Evolutionary conservation across 2,888 invertebrate species (phyloP), one percentile per base, ranked within the genome.

Genomic region (Diarsia brunnea): DNA sequence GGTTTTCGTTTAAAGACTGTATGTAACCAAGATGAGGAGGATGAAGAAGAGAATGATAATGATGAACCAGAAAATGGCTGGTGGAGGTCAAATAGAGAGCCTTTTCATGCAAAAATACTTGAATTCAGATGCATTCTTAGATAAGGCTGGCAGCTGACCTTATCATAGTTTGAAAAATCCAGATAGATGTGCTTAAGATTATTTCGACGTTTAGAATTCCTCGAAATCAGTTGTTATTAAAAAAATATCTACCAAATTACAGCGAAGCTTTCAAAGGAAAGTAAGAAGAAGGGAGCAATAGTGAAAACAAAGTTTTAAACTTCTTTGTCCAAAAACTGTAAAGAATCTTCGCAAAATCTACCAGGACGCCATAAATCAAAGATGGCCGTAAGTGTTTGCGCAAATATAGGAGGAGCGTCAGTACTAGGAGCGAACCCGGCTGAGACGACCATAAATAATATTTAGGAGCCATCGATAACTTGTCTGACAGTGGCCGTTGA

Each of bases 391-490:
- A 91, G 91, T 92, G 90, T 91, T 91, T 91, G 92, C 91, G 92
- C 92, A 94, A 94, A 95, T 93, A 94, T 93, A 93, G 89, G 89
- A 88, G 87, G 89, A 89, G 89, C 89, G 87, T 90, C 90, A 90
- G 88, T 88, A 84, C 85, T 87, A 77, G 84, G 84, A 90, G 84
- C 88, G 87, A 87, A 91, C 90, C 92, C 86, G 92, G 88, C 87
- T 86, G 89, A 91, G 90, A 90, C 90, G 89, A 80, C 84, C 88
- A 95, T 95, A 95, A 96, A 96, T 95, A 94, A 94, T 94, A 93
- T 93, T 93, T 91, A 93, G 91, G 85, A 86, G 87, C 89, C 89
- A 90, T 92, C 92, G 90, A 93, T 93, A 92, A 91, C 89, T 66
- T 75, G 84, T 84, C 87, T 85, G 90, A 88, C 90, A 89, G 72